Evolutionary conservation across 2,888 invertebrate genomes (phyloP).

Genomic region (Anagyrus pseudococci): DNA sequence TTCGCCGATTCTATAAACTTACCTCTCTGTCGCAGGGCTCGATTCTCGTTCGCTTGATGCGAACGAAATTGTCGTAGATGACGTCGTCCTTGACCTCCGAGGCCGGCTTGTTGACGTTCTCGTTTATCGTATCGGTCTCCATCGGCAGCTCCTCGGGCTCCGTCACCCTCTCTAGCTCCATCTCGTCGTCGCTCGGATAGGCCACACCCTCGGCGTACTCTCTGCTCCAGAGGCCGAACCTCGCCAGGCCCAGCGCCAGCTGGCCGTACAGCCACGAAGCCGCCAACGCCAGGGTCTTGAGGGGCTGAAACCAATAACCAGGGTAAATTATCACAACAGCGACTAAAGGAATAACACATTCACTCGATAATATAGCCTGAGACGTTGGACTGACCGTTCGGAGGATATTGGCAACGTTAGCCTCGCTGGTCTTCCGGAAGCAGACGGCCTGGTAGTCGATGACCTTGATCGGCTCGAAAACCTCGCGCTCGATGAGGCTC

Average conservation of each 20-base stretch:
- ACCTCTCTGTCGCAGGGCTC: conserved; percentile 85
- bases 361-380: neutral
- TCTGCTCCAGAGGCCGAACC: conserved; percentile 50
- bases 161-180: conserved; percentile 25
- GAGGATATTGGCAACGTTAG: conserved; percentile 69
- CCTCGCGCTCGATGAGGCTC: conserved; percentile 74
- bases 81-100: conserved; percentile 63
- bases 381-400: conserved; percentile 66
- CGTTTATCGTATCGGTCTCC: conserved; percentile 41
- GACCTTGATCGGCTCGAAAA: conserved; percentile 77
- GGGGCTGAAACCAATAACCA: conserved; percentile 53
- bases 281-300: conserved; percentile 47
- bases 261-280: conserved; percentile 54
- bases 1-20: neutral
- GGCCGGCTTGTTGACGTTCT: conserved; percentile 47
- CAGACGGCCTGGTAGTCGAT: conserved; percentile 92
- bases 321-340: no score
- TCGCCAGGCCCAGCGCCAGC: conserved; percentile 50
- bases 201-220: conserved; percentile 51
- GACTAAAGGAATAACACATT: neutral
- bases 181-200: conserved; percentile 48
- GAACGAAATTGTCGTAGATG: conserved; percentile 70
- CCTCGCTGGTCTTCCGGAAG: conserved; percentile 72
- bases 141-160: conserved; percentile 44
- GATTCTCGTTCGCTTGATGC: conserved; percentile 79